Percentiles rank a stretch among this genome's conserved stretches.
Evolutionary conservation across 2,888 invertebrate species (phyloP).

Genomic region (Apantesis nais): DNA sequence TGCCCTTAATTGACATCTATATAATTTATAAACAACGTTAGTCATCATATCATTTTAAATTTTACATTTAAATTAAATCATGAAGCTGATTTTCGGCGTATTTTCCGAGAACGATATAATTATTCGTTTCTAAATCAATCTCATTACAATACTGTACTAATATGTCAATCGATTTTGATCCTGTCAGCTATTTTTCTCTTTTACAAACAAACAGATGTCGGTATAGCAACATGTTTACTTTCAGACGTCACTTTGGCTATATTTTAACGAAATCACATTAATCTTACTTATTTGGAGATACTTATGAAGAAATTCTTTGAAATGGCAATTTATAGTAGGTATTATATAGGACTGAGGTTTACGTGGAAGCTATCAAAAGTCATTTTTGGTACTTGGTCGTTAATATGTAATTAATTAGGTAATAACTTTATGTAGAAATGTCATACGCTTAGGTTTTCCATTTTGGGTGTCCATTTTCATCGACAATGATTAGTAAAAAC

Average conservation of each 20-base stretch:
- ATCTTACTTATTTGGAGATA: slow-evolving; percentile 48
- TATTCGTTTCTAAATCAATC: slow-evolving; percentile 69
- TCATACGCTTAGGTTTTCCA: not conserved
- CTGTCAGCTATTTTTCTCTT: slow-evolving; percentile 67
- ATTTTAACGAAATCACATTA: slow-evolving; percentile 57
- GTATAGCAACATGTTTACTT: slow-evolving; percentile 73
- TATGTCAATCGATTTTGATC: slow-evolving; percentile 74
- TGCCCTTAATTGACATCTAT: not conserved
- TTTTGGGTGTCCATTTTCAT: not conserved
- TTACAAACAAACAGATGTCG: slow-evolving; percentile 73
- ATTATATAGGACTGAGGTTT: not conserved
- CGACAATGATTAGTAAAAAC: not conserved
- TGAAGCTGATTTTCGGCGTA: slow-evolving; percentile 8
- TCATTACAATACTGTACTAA: slow-evolving; percentile 64
- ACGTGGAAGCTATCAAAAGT: not conserved
- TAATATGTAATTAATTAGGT: not conserved
- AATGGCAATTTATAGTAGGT: slow-evolving; percentile 30
- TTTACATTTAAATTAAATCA: not conserved
- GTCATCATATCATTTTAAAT: not conserved
- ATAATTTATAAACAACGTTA: not conserved
- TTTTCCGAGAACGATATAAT: slow-evolving; percentile 49
- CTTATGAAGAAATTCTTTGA: slow-evolving; percentile 18
- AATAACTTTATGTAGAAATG: not conserved
- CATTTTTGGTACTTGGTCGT: not conserved
- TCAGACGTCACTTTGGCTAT: slow-evolving; percentile 61